A percentile compares a stretch with the other conserved stretches of the same genome.
phyloP scores from a whole-genome alignment of 1,140 invertebrate species.

The Drosophila nigrodunni region DNA sequence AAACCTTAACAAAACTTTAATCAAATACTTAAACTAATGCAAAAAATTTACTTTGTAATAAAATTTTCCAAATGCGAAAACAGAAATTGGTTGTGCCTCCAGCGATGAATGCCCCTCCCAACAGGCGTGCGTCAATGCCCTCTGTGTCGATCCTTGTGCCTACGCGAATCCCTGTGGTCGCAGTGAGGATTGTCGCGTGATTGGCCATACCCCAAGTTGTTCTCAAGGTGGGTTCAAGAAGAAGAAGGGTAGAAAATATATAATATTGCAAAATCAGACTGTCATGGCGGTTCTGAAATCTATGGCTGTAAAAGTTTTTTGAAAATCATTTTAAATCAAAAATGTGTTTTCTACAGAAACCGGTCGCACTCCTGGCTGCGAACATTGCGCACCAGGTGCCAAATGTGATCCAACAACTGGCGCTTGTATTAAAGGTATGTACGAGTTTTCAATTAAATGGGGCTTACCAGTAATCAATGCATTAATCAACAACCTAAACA shows the following conservation, averaged over 20 bases:
- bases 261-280: constrained; percentile 85
- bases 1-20: constrained; percentile 29
- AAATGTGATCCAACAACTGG: constrained; percentile 90
- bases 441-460: constrained; percentile 19
- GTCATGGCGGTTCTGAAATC: constrained; percentile 86
- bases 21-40: constrained; percentile 59
- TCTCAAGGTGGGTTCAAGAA: constrained; percentile 87
- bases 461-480: constrained; percentile 21
- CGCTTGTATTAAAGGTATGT: constrained; percentile 91
- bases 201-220: constrained; percentile 91
- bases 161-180: constrained; percentile 88
- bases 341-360: constrained; percentile 49
- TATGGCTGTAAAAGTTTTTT: constrained; percentile 87
- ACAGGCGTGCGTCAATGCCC: constrained; percentile 91
- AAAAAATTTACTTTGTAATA: constrained; percentile 60
- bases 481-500: constrained; percentile 29
- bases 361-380: constrained; percentile 86
- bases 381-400: constrained; percentile 90
- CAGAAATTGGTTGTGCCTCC: constrained; percentile 89
- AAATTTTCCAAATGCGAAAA: constrained; percentile 43
- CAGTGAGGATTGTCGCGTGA: constrained; percentile 89
- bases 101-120: constrained; percentile 90
- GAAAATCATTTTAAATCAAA: background rate
- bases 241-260: too few species aligned
- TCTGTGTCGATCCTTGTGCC: constrained; percentile 91